These are phyloP conservation scores for Halcyon chelicuti DNA, from an alignment of 2,797 vertebrate genomes.

Conservation along the genomic window DNA sequence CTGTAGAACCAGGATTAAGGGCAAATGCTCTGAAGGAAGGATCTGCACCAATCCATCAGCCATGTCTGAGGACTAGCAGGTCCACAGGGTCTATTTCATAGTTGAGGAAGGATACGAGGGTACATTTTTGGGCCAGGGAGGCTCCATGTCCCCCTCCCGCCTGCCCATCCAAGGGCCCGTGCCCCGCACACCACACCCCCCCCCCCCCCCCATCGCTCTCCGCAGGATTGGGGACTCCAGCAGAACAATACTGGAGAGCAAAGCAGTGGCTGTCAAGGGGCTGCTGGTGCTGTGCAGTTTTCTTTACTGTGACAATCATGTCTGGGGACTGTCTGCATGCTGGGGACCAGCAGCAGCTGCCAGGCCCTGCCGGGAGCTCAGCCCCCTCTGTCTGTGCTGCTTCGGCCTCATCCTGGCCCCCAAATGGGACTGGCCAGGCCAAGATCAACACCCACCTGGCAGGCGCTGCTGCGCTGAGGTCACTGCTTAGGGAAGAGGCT, in stretches of 20 bases:
- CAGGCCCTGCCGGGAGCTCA: neutral
- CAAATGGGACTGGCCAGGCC: neutral
- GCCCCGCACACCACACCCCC: too few species aligned
- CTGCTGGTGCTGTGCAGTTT: neutral
- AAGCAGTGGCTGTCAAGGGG: fast-evolving
- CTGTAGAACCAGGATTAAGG: neutral
- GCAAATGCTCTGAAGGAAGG: neutral
- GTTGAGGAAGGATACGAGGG: fast-evolving
- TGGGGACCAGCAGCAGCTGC: neutral
- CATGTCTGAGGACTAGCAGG: neutral
- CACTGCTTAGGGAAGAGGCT: conserved; percentile 17
- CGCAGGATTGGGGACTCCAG: fast-evolving
- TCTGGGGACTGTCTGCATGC: neutral
- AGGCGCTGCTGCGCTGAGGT: neutral
- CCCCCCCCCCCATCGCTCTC: neutral
- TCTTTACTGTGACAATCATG: fast-evolving
- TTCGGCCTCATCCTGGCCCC: conserved; percentile 17
- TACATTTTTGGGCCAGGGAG: neutral
- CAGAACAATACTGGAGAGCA: neutral
- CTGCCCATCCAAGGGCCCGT: neutral
- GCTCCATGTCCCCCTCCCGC: neutral
- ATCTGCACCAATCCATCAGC: neutral
- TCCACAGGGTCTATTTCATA: neutral
- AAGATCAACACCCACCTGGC: conserved; percentile 61
- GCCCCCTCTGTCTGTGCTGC: fast-evolving